Conservation (phyloP, 30 jellyfish, hydroid and myxozoan species). For the Chironex yamaguchii region DNA sequence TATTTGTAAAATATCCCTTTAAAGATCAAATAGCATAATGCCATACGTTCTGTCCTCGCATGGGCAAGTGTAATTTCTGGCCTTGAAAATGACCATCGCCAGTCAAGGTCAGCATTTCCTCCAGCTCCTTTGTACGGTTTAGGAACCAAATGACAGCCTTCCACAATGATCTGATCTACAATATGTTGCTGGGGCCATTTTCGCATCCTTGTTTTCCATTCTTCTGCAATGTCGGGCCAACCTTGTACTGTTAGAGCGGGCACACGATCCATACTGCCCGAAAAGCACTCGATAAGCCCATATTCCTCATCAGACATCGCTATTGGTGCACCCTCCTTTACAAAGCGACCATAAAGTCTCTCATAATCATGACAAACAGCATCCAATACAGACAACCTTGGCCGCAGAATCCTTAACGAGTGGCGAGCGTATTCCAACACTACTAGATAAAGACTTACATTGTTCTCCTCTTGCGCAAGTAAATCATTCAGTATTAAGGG, state of each 20-base stretch:
- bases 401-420: background rate
- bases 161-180: background rate
- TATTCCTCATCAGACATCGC: too few relatives aligned
- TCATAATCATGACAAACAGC: constrained; percentile 6
- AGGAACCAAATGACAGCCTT: constrained; percentile 7
- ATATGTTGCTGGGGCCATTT: background rate
- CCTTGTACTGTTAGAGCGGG: background rate
- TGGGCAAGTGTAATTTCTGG: constrained; percentile 12
- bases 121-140: constrained; percentile 1
- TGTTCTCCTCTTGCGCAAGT: too few relatives aligned
- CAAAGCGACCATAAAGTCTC: background rate
- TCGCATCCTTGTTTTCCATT: background rate
- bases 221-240: background rate
- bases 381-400: background rate
- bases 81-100: constrained; percentile 25
- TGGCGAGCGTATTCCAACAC: background rate
- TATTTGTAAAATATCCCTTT: too few relatives aligned
- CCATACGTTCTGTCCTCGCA: background rate
- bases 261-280: constrained; percentile 21
- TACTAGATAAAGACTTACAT: too few relatives aligned
- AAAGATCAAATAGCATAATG: background rate
- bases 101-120: background rate
- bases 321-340: background rate
- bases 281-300: too few relatives aligned
- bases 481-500: too few relatives aligned